Evolutionary conservation across 2,113 vertebrate species (phyloP), one percentile per base, ranked within the genome.

Genomic region (Pteropus alecto): DNA sequence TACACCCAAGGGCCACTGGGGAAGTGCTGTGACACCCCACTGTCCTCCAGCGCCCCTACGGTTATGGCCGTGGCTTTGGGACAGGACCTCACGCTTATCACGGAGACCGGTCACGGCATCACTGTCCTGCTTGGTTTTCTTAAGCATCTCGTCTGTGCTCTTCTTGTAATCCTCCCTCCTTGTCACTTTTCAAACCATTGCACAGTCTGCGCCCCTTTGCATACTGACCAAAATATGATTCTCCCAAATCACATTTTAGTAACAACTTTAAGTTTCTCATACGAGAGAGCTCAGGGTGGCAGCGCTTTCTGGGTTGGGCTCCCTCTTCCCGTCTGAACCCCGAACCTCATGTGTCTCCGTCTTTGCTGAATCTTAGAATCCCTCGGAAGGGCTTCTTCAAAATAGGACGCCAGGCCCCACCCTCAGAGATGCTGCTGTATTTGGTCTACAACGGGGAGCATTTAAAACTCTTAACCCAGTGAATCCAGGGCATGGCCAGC

Each of bases 1-100:
- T 6, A 7, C 24, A 14, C n/a, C 13, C 2, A 0, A 0, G 3
- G 24, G 61, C 9, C 5, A 5, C 1, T 8, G 43, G 58, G 73
- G 73, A 41, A 15, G 28, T 0, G 19, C 0, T 11, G 7, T 1
- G 1, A 24, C 63, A n/a, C 43, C 14, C 60, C 5, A n/a, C n/a
- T 54, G 6, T 33, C 68, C 61, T 19, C 21, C 19, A 3, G n/a
- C 0, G 0, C 10, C 58, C 9, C 38, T 2, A 4, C 8, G 7
- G 15, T 38, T 3, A 46, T 0, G 3, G 12, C 3, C 4, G 22
- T 33, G 35, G 28, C 51, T 68, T 54, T 6, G 19, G 3, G 19
- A 56, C 2, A 43, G 22, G 41, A 51, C 3, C 5, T 2, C 19
- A 7, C 0, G 5, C 7, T 68, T 8, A 43, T 35, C 12, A 1